Evolutionary conservation across 2,888 invertebrate genomes (phyloP).

Genomic region (Lasioglossum figueresi): DNA sequence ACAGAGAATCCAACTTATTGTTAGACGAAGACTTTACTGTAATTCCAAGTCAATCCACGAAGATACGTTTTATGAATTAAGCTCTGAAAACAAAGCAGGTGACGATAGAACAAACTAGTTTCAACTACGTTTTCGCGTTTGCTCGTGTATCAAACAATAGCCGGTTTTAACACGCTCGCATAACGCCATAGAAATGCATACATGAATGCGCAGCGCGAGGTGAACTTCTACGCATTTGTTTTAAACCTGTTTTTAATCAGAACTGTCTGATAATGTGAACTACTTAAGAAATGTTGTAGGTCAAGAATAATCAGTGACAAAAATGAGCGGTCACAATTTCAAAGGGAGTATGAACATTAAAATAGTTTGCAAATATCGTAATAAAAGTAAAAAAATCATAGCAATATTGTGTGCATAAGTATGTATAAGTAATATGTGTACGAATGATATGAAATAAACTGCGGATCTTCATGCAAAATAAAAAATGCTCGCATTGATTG

Average conservation of each 20-base stretch:
- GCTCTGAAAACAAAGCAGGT: not conserved
- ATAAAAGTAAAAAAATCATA: too few species aligned
- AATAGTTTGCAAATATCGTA: not conserved
- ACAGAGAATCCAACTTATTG: too few species aligned
- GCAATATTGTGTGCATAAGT: too few species aligned
- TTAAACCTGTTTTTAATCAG: conserved; percentile 5
- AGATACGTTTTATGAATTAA: not conserved
- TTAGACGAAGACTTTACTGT: too few species aligned
- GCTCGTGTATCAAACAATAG: not conserved
- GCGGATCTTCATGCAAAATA: too few species aligned
- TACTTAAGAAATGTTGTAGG: not conserved
- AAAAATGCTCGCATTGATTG: too few species aligned
- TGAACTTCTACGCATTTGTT: not conserved
- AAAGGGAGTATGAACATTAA: not conserved
- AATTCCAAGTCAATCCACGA: not conserved
- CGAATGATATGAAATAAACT: too few species aligned
- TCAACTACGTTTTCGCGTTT: not conserved
- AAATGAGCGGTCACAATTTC: not conserved
- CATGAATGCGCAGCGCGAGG: not conserved
- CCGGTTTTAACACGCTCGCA: not conserved
- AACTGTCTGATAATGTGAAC: not conserved
- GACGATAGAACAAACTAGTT: not conserved
- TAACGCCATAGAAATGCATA: not conserved
- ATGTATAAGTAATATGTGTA: too few species aligned
- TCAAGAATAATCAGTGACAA: not conserved